Base-by-base conservation (phyloP, 2,113 vertebrate genomes). In the Coptodon bakossiorum region DNA sequence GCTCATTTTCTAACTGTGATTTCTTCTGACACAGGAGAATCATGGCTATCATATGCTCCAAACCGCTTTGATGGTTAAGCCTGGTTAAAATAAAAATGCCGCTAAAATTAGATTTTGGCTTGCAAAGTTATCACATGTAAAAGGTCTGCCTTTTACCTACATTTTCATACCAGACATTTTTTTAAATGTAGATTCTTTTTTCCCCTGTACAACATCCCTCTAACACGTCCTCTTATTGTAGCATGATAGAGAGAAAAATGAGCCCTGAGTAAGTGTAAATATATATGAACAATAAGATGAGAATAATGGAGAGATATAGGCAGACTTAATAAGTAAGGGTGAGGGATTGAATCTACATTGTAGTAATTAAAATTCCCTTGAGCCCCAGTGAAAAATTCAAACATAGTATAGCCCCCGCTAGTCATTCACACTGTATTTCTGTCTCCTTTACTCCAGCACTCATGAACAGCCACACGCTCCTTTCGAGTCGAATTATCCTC, bases 401-500 rank as follows among this genome's bases (percentile, higher is more conserved):
- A 93, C 36, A 95, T 89, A 92, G 87, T 88, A 80, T 68, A 83
- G 82, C 66, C 89, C 53, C 73, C 63, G 81, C 81, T 57, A 45
- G 81, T 88, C 83, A 76, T 52, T 84, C 89, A 89, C 53, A 68
- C 83, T 81, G 86, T 76, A 22, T 68, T 73, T 56, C 56, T 83
- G 82, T 36, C 81, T 82, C 57, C 78, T 61, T 52, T 66, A 87
- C 66, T 80, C 86, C 66, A 84, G 81, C 71, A 93, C 87, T 91
- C 91, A 93, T 78, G 78, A 87, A 86, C 50, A 88, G 80, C 85
- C 88, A 22, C 50, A 78, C 36, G 31, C 79, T 85, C 88, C 85
- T 92, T 92, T 89, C 87, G 88, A 92, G 88, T 95, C 86, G 88
- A 93, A 95, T 95, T 86, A 95, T 89, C 91, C 94, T 93, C 95